Evolutionary conservation across 2,113 vertebrate species (phyloP).

Genomic region (Thamnophis sirtalis): DNA sequence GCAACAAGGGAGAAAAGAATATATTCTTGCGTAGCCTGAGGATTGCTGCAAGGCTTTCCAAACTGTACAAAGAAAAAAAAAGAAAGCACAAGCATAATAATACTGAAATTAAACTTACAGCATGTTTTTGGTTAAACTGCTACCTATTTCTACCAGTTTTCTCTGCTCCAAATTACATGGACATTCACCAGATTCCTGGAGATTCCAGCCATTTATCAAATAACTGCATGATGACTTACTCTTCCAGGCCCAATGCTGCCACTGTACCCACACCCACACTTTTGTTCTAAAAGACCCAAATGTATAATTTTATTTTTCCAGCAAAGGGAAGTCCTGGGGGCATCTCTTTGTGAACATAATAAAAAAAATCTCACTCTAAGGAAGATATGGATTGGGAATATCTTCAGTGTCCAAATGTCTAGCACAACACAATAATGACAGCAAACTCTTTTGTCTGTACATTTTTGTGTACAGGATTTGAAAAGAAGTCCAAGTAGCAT

Average conservation of each 20-base stretch:
- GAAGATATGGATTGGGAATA: not conserved
- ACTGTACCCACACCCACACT: not conserved
- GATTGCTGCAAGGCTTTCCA: not conserved
- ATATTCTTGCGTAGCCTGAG: not conserved
- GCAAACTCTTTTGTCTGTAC: not conserved
- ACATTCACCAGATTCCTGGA: not conserved
- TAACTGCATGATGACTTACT: not conserved
- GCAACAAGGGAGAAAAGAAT: not conserved
- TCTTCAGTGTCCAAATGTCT: not conserved
- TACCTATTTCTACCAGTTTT: not conserved
- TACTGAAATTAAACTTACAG: not conserved
- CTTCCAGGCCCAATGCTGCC: not conserved
- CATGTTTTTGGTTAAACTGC: not conserved
- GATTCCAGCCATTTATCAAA: not conserved
- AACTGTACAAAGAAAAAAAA: not conserved
- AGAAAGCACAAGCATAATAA: not conserved
- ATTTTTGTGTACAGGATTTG: not conserved
- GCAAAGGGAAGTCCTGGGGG: not conserved
- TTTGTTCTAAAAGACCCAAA: not conserved
- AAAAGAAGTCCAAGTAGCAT: not conserved
- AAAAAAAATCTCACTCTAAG: not conserved
- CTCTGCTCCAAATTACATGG: not conserved
- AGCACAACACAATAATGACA: not conserved
- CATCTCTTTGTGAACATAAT: not conserved
- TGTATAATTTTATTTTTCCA: too few species aligned